Evolutionary conservation across 1,140 invertebrate species (phyloP).

Genomic region (Bilobella aurantiaca): DNA sequence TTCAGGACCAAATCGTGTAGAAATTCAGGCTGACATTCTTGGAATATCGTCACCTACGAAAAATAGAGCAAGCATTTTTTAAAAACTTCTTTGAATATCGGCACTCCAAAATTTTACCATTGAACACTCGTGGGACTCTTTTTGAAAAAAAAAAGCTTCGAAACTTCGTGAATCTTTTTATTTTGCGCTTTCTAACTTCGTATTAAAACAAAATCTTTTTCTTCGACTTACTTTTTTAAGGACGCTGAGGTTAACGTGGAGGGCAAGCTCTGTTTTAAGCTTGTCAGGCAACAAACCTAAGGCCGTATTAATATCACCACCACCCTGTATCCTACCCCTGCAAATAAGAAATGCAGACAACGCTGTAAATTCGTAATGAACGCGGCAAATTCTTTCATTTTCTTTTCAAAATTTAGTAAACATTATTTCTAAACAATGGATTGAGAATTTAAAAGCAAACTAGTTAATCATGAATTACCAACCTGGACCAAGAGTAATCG

Average conservation of each 20-base stretch:
- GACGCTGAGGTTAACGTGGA: slow-evolving; percentile 90
- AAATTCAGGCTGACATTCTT: slow-evolving; percentile 95
- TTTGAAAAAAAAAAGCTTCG: background rate
- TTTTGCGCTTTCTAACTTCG: background rate
- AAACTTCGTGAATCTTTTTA: too few species aligned
- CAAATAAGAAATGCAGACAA: slow-evolving; percentile 31
- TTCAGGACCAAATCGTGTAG: slow-evolving; percentile 91
- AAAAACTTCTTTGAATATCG: too few species aligned
- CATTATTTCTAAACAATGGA: too few species aligned
- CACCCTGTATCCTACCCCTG: slow-evolving; percentile 86
- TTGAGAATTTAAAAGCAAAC: slow-evolving; percentile 12
- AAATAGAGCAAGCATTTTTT: background rate
- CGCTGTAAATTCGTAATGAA: slow-evolving; percentile 10
- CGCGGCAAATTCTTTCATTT: too few species aligned
- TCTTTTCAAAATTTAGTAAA: too few species aligned
- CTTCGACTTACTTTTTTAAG: slow-evolving; percentile 70
- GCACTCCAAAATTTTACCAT: background rate
- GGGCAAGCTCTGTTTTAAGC: slow-evolving; percentile 86
- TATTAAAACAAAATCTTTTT: too few species aligned
- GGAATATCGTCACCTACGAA: slow-evolving; percentile 64
- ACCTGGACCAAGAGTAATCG: slow-evolving; percentile 90
- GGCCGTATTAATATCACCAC: slow-evolving; percentile 89
- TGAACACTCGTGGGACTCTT: background rate
- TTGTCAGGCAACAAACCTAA: slow-evolving; percentile 87
- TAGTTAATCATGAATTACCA: too few species aligned